Conservation (phyloP, 1,140 invertebrate genomes). For the Camponotus floridanus region DNA sequence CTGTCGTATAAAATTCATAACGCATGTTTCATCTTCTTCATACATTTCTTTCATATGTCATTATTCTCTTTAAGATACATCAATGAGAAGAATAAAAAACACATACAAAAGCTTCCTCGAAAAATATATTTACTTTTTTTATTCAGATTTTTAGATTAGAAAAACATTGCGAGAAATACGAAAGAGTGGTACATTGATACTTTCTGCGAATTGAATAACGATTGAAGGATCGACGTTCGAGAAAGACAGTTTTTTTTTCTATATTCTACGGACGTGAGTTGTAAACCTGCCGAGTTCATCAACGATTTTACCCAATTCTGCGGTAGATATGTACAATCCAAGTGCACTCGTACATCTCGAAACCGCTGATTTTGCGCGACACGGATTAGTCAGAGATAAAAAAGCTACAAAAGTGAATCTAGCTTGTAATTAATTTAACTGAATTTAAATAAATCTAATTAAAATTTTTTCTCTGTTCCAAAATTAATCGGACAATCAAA, state of each 20-base stretch:
- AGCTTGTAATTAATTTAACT: not conserved
- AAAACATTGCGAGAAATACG: not conserved
- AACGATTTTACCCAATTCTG: conserved; percentile 58
- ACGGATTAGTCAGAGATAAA: not conserved
- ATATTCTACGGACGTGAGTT: conserved; percentile 34
- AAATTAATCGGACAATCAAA: conserved; percentile 3
- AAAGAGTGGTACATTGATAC: not conserved
- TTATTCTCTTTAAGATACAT: not conserved
- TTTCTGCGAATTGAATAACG: conserved; percentile 3
- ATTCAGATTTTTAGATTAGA: not conserved
- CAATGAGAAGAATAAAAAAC: not conserved
- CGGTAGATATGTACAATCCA: conserved; percentile 43
- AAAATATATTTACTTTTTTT: too few species aligned
- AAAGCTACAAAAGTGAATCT: not conserved
- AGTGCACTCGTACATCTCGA: conserved; percentile 57
- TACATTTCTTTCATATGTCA: not conserved
- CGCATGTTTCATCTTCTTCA: not conserved
- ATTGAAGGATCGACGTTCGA: not conserved
- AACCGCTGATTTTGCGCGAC: conserved; percentile 60
- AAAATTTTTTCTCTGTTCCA: not conserved
- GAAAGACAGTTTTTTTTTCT: not conserved
- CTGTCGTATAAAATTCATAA: not conserved
- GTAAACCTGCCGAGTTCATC: conserved; percentile 61
- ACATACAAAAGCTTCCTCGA: not conserved
- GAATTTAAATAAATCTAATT: not conserved